Evolutionary conservation across 2,113 vertebrate genomes (phyloP), one percentile per base, ranked within the genome.

Genomic region (Budorcas taxicolor): DNA sequence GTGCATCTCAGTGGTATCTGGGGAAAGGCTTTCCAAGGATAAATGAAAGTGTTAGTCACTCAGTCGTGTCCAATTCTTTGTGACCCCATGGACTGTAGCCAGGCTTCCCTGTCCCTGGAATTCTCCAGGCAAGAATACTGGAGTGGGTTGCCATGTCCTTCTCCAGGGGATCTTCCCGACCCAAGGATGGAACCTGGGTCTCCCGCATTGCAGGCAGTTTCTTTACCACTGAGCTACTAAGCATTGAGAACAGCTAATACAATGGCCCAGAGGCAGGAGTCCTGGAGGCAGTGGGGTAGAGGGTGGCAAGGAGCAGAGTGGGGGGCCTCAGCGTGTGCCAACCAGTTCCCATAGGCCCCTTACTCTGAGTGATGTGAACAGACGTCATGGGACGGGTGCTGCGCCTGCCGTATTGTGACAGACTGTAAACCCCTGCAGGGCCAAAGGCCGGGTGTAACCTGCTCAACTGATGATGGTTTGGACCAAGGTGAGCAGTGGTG

Each of bases 391-490:
- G 57, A 29, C 31, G 16, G 29, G 15, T 25, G 2, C 17, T 0
- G 31, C 40, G 33, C 36, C 29, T 60, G n/a, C 9, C 33, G 16
- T 91, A 27, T 45, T 81, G 14, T 23, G 50, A 23, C 3, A 31
- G 1, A 40, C 0, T 1, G 8, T 58, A n/a, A 29, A n/a, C 2
- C n/a, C 2, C 27, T 13, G 2, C 19, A 50, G 64, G 33, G 36
- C 27, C 27, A 29, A 53, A 86, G 57, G n/a, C 17, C 13, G 7
- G 45, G 1, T 52, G 19, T 7, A 15, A 53, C 27, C 36, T 23
- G 45, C 43, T 11, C 14, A 33, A 31, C 12, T 17, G 43, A 7
- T 8, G 47, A 16, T 27, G 27, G 43, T 33, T 60, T 21, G 45
- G 55, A 71, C 7, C 14, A 7, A 1, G 23, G 45, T 0, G 10